phyloP scores from a whole-genome alignment of 2,888 invertebrate species.

The Apamea epomidion region DNA sequence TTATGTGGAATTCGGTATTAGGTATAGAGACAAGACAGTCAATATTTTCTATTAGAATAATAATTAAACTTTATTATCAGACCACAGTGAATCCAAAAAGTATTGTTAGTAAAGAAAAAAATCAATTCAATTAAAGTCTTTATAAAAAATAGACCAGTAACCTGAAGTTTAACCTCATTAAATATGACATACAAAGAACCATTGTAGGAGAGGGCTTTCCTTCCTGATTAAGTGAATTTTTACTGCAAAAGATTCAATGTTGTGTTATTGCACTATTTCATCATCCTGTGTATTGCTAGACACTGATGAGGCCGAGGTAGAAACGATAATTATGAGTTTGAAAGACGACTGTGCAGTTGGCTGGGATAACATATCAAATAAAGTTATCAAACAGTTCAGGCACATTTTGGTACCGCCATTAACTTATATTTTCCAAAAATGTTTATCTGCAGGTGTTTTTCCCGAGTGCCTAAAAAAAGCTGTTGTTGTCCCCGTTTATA shows the following conservation, averaged over 20 bases:
- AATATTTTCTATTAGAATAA: not conserved
- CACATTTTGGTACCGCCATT: too few species aligned
- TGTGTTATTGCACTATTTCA: too few species aligned
- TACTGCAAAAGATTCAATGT: not conserved
- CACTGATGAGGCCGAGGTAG: too few species aligned
- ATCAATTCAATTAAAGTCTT: not conserved
- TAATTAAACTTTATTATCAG: not conserved
- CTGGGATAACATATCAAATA: too few species aligned
- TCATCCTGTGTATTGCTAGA: too few species aligned
- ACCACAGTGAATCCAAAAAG: not conserved
- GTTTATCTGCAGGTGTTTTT: too few species aligned
- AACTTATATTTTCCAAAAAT: too few species aligned
- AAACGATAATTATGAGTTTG: too few species aligned
- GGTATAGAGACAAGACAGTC: not conserved
- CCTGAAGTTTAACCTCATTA: not conserved
- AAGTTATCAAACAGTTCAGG: too few species aligned
- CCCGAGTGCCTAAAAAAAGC: too few species aligned
- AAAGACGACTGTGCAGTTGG: too few species aligned
- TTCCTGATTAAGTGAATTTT: not conserved
- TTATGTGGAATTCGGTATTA: not conserved
- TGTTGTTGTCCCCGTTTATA: too few species aligned
- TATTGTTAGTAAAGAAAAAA: not conserved
- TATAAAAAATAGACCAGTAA: not conserved
- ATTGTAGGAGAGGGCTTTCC: not conserved
- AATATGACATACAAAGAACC: not conserved